Base-by-base conservation (phyloP, 2,888 invertebrate genomes). In the Malacosoma neustria region DNA sequence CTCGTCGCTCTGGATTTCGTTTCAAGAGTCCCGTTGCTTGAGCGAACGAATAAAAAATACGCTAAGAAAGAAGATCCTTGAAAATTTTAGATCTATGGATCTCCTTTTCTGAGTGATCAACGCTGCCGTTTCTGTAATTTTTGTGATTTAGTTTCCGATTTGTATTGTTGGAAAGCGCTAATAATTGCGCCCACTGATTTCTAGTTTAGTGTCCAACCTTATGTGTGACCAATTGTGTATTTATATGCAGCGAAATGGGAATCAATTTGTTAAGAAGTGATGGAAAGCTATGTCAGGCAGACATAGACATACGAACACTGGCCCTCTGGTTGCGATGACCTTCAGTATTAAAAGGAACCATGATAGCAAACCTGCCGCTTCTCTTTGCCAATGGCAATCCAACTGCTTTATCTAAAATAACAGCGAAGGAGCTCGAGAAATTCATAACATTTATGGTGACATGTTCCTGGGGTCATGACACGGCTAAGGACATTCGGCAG, bases 391-490 rank as follows among this genome's bases (percentile, higher is more conserved):
- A 90, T 62, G 92, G 92, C 50, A 89, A 90, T 66, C 92, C 92
- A 34, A 90, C 89, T 37, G 90, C 90, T 33, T 68, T 92, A 51
- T 87, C 89, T 43, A 88, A 89, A 60, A 89, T 91, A 50, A 85
- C 87, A 14, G 80, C 88, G 61, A 75, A 70, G 39, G 90, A 91
- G 63, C 69, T 92, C 54, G 92, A 92, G 76, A 88, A 87, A 54
- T 92, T 92, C 65, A 89, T 92, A 58, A 89, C 91, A 45, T 92
- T 92, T 64, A 91, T 92, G 91, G 90, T 92, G 49, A 90, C 91
- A 63, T 92, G 92, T 79, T 92, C 92, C 33, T 86, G 90, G 77
- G 91, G 91, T 34, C 89, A 90, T 57, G 88, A 89, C 50, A 87
- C 87, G 12, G 85, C 75, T 22, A 85, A 84, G 54, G 76, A 79